Base-by-base conservation (phyloP, 2,797 vertebrate genomes). In the Chaunax sp. region DNA sequence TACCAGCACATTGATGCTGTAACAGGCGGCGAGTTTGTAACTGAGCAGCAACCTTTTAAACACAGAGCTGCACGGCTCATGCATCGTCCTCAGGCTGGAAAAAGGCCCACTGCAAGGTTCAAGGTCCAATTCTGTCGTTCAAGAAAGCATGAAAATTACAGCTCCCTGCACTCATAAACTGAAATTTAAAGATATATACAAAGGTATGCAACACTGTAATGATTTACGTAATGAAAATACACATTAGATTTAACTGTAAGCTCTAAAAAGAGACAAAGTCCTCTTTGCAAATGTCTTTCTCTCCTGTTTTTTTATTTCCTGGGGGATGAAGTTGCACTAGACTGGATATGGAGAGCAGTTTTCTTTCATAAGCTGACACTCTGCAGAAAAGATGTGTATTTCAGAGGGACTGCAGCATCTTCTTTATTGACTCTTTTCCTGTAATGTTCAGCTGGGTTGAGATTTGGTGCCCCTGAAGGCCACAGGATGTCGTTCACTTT, bases 1-100 rank as follows among this genome's bases (percentile, higher is more conserved):
- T 51, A 66, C 41, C 53, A 40, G 59, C 53, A 44, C 64, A 64
- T 87, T 78, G 78, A 50, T 69, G 46, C 72, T 35, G 43, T 38
- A 23, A 71, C 64, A 64, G 79, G 68, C 2, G 19, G 67, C 55
- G 63, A 26, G 57, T 58, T 3, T 50, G 61, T 67, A 79, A 74
- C 82, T 65, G 57, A 63, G 47, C 15, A 15, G 9, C 12, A 62
- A 65, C 38, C 38, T n/a, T 51, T 72, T 35, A 64, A 30, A 65
- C 43, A 6, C 7, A 0, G 25, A 35, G 30, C 41, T 50, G 26
- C 41, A n/a, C 13, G 13, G 43, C 20, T 33, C 37, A 14, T 16
- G 23, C 18, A 18, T 43, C 2, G 13, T 54, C 46, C 41, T 41
- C 45, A n/a, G 58, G 65, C 28, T 55, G 44, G 3, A 40, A 38